Evolutionary conservation across 2,113 vertebrate species (phyloP), one percentile per base, ranked within the genome.

Genomic region (Phainopepla nitens): DNA sequence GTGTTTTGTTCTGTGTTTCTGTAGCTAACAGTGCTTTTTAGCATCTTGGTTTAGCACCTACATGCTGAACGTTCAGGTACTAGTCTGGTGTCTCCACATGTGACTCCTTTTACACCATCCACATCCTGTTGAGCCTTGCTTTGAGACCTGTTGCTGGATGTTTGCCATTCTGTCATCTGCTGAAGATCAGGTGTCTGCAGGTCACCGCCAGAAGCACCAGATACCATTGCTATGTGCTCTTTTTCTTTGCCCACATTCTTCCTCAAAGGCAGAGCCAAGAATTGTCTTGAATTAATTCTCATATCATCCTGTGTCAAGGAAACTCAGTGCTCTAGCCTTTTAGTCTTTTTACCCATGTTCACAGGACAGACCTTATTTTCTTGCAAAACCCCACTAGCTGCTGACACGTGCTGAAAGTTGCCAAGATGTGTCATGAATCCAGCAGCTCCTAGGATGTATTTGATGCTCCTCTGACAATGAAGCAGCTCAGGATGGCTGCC

Each of bases 71-170:
- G 15, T 44, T n/a, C 23, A 45, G 17, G 17, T 80, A 3, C 11
- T 15, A 16, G 28, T 53, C 33, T 1, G 1, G 5, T 79, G 17
- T 12, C 62, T 53, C 51, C 23, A 33, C 0, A 2, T 0, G 2
- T 50, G 51, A 7, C 39, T 81, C 13, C 23, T 39, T 71, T 61
- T 28, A 41, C 31, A 54, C n/a, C 17, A 49, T 27, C 31, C 29
- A 76, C 35, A 27, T 54, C 49, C 35, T 76, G 10, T 19, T 54
- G 47, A 76, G 29, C 54, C n/a, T 61, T 76, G 11, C 33, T 73
- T 65, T 1, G 5, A 45, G 35, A 81, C 10, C 22, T 45, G 12
- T 51, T 45, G 41, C 17, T 61, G 29, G 7, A 54, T 23, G 2
- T 61, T 47, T 69, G 21, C 18, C 20, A 17, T 27, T 61, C 61